phyloP scores from a whole-genome alignment of 2,797 vertebrate genomes.

The Esox lucius region DNA sequence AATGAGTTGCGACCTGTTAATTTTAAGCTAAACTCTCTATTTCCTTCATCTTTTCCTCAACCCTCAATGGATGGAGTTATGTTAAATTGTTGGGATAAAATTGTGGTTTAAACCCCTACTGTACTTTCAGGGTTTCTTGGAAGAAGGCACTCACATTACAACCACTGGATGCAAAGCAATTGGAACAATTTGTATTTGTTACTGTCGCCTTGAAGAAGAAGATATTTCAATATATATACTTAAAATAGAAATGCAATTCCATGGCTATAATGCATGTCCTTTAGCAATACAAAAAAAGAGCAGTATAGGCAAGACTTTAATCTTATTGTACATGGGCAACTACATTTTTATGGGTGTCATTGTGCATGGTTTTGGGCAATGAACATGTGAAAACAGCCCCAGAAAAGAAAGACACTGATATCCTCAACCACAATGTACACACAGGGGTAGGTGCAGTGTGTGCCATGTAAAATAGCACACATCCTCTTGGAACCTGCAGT shows the following conservation, averaged over 20 bases:
- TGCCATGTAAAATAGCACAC: background rate
- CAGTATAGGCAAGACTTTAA: background rate
- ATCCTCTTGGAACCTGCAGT: background rate
- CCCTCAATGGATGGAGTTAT: too few relatives aligned
- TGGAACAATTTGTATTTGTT: background rate
- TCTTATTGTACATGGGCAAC: background rate
- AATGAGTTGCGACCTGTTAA: conserved; percentile 30
- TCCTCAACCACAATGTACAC: conserved; percentile 13
- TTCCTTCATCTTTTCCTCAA: background rate
- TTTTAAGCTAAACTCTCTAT: conserved; percentile 10
- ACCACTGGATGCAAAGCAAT: background rate
- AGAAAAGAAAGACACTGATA: background rate
- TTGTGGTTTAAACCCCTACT: background rate
- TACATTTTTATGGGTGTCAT: background rate
- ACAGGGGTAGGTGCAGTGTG: background rate
- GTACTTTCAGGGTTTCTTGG: background rate
- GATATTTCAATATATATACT: background rate
- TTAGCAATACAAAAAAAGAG: background rate
- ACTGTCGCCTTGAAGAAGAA: background rate
- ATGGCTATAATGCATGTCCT: background rate
- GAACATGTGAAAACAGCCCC: background rate
- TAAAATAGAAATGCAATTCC: background rate
- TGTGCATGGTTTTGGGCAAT: background rate
- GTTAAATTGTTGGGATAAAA: too few relatives aligned
- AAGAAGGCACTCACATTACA: background rate